These are phyloP conservation scores for Chiloscyllium punctatum DNA, from an alignment of 2,797 vertebrate genomes.

Conservation along the genomic window DNA sequence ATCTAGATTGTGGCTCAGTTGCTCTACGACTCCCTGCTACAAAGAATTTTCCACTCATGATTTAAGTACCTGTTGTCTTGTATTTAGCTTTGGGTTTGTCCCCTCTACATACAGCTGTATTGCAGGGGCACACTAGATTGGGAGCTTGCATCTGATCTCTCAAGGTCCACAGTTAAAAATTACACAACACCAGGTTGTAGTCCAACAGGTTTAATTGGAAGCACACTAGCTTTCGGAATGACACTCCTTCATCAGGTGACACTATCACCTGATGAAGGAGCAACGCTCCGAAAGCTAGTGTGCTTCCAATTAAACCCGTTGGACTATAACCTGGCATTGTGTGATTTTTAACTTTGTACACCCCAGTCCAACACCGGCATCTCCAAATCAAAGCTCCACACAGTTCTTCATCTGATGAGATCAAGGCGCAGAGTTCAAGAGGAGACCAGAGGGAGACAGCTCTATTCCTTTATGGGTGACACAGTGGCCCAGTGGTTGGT, in stretches of 20 bases:
- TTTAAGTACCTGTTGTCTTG: not conserved
- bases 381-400: not conserved
- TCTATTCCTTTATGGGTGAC: not conserved
- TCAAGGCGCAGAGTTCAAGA: not conserved
- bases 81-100: not conserved
- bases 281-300: too few relatives aligned
- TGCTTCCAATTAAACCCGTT: too few relatives aligned
- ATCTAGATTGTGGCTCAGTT: not conserved
- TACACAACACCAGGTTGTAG: too few relatives aligned
- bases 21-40: not conserved
- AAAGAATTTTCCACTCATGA: not conserved
- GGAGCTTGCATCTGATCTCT: not conserved
- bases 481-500: too few relatives aligned
- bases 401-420: not conserved
- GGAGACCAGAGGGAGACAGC: not conserved
- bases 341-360: too few relatives aligned
- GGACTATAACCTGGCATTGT: too few relatives aligned
- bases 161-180: not conserved
- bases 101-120: not conserved
- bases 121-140: not conserved
- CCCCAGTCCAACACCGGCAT: too few relatives aligned
- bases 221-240: too few relatives aligned
- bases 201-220: too few relatives aligned
- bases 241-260: too few relatives aligned
- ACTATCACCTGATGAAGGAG: too few relatives aligned